Evolutionary conservation across 2,888 invertebrate species (phyloP).

Genomic region (Trachelus iudaicus): DNA sequence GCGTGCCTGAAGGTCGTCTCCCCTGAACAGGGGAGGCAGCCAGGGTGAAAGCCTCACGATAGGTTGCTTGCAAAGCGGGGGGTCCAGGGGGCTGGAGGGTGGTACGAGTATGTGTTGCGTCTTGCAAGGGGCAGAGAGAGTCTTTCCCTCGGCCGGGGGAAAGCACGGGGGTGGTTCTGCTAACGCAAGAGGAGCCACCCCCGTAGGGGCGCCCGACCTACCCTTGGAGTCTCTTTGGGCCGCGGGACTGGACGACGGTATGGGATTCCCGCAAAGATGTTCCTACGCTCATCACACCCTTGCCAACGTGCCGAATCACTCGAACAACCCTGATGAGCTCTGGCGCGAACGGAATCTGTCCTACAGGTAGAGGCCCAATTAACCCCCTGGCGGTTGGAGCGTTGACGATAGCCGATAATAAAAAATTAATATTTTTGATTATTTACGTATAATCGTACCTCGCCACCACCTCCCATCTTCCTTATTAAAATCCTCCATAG

Average conservation of each 20-base stretch:
- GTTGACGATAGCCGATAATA: background rate
- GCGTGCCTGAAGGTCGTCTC: slow-evolving; percentile 38
- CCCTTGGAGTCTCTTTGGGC: slow-evolving; percentile 63
- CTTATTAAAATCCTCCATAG: background rate
- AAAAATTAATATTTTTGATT: background rate
- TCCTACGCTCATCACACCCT: slow-evolving; percentile 54
- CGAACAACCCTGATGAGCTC: slow-evolving; percentile 47
- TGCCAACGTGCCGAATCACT: slow-evolving; percentile 29
- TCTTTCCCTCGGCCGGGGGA: slow-evolving; percentile 56
- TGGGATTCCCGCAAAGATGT: slow-evolving; percentile 59
- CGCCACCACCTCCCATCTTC: background rate
- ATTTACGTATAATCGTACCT: background rate
- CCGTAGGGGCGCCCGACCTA: slow-evolving; percentile 46
- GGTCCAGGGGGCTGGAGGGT: slow-evolving; percentile 49
- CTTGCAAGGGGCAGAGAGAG: slow-evolving; percentile 59
- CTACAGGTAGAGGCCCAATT: slow-evolving; percentile 39
- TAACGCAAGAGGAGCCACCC: slow-evolving; percentile 19
- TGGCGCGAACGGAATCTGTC: slow-evolving; percentile 51
- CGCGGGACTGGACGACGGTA: slow-evolving; percentile 61
- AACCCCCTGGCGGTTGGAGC: background rate
- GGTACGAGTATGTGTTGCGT: slow-evolving; percentile 59
- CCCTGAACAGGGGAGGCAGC: slow-evolving; percentile 43
- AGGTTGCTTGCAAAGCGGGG: slow-evolving; percentile 61
- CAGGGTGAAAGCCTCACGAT: slow-evolving; percentile 54
- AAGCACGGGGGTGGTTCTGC: slow-evolving; percentile 33